These are phyloP conservation scores for Drosophila tani DNA, from an alignment of 1,140 invertebrate species.

Conservation along the genomic window DNA sequence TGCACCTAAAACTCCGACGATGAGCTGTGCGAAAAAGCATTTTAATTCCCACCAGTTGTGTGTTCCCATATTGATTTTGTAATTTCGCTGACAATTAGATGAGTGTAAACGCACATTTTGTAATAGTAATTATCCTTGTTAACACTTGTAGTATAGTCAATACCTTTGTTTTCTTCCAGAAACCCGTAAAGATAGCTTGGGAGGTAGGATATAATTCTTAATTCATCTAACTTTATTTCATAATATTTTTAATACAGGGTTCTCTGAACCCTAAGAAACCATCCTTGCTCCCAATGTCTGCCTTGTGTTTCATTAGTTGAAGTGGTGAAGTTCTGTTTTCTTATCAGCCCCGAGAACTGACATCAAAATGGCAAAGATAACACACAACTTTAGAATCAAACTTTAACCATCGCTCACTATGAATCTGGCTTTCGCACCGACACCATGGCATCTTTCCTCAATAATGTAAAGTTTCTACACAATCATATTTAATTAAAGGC, in stretches of 20 bases:
- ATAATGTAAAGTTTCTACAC: conserved; percentile 16
- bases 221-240: no score
- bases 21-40: conserved; percentile 50
- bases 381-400: background rate
- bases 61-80: conserved; percentile 54
- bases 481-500: background rate
- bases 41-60: conserved; percentile 36
- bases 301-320: conserved; percentile 29
- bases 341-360: conserved; percentile 35
- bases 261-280: conserved; percentile 2
- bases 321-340: conserved; percentile 26
- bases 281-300: conserved; percentile 44
- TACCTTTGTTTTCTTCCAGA: conserved; percentile 28
- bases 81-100: conserved; percentile 30
- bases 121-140: conserved; percentile 23
- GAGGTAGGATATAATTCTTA: conserved; percentile 27
- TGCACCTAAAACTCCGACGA: conserved; percentile 31
- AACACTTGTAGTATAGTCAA: conserved; percentile 6
- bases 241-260: background rate
- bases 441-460: conserved; percentile 41
- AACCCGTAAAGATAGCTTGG: conserved; percentile 41
- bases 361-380: conserved; percentile 40
- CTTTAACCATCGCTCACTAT: conserved; percentile 10
- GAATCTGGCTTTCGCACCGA: background rate
- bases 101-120: conserved; percentile 2